Conservation (phyloP, 2,113 vertebrate species). For the Apus apus region DNA sequence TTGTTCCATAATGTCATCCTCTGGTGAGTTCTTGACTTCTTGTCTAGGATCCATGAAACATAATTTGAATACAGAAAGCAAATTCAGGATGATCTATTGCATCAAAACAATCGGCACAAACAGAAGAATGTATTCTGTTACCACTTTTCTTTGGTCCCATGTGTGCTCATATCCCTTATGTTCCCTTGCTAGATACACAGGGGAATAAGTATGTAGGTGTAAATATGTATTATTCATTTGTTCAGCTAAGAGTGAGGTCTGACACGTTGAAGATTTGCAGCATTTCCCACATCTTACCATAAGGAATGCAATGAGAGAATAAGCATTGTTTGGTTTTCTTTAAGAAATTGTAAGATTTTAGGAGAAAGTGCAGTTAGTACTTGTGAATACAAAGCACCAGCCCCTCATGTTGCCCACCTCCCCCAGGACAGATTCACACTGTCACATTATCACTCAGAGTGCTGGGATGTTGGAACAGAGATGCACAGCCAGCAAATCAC, state of each 20-base stretch:
- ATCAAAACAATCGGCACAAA: slow-evolving; percentile 43
- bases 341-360: background rate
- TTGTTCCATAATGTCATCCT: slow-evolving; percentile 59
- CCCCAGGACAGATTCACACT: background rate
- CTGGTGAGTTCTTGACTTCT: slow-evolving; percentile 67
- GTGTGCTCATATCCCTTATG: background rate
- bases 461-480: background rate
- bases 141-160: background rate
- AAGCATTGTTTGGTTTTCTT: background rate
- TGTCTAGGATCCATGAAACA: slow-evolving; percentile 59
- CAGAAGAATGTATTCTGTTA: slow-evolving; percentile 45
- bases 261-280: background rate
- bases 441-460: background rate
- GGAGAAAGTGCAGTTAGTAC: background rate
- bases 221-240: slow-evolving; percentile 44
- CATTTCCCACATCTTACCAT: background rate
- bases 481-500: background rate
- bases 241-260: background rate
- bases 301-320: background rate
- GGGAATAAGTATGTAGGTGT: background rate
- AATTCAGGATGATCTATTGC: slow-evolving; percentile 66
- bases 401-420: background rate
- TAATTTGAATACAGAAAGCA: slow-evolving; percentile 53
- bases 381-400: background rate
- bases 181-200: slow-evolving; percentile 1